Conservation (phyloP, 1,140 invertebrate species). For the Holotrichia oblita region DNA sequence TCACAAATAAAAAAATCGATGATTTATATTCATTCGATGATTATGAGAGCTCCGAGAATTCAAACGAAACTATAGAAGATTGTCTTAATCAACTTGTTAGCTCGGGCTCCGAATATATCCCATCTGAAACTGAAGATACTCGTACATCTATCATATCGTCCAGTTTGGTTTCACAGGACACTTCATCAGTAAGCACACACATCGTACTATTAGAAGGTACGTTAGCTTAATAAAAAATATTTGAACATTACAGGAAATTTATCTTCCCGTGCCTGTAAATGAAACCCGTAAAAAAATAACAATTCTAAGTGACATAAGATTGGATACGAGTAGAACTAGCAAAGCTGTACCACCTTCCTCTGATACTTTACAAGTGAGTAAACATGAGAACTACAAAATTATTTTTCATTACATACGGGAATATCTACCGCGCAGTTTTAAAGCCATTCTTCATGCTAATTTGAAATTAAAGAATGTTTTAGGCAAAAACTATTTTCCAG, state of each 20-base stretch:
- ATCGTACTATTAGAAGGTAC: not conserved
- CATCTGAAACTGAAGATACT: not conserved
- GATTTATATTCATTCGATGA: not conserved
- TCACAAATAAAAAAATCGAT: not conserved
- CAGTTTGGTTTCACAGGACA: not conserved
- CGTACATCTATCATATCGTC: not conserved
- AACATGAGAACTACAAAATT: not conserved
- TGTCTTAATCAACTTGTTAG: not conserved
- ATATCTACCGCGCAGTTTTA: not conserved
- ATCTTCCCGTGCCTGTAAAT: not conserved
- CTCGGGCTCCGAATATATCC: slow-evolving; percentile 5
- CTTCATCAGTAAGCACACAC: not conserved
- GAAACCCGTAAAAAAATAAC: slow-evolving; percentile 6
- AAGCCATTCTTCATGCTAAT: not conserved
- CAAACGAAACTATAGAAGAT: not conserved
- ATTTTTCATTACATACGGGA: not conserved
- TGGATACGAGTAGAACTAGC: not conserved
- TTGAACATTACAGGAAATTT: not conserved
- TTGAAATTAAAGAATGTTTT: too few relatives aligned
- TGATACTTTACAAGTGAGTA: not conserved
- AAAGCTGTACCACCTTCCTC: not conserved
- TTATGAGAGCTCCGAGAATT: not conserved
- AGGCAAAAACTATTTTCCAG: too few relatives aligned
- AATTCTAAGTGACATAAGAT: slow-evolving; percentile 7
- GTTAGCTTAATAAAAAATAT: not conserved